Conservation (phyloP, 30 jellyfish, hydroid and myxozoan genomes). For the Chrysaora quinquecirrha region DNA sequence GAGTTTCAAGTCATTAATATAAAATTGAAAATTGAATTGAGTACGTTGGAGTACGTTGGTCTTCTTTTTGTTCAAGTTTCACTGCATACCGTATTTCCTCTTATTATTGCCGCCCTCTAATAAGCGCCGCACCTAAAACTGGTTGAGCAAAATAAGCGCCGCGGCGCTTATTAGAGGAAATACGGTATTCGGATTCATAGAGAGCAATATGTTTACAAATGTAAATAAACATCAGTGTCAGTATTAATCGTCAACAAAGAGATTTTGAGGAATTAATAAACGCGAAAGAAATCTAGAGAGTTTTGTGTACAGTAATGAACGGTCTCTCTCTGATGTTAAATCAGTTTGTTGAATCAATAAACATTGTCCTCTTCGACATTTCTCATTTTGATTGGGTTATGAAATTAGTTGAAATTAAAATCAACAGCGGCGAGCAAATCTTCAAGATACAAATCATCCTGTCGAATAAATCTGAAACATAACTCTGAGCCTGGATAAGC, state of each 20-base stretch:
- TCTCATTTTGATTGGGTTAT: neutral
- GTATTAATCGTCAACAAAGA: neutral
- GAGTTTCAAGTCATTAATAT: too few species aligned
- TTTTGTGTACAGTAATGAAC: conserved; percentile 4
- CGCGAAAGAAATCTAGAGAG: neutral
- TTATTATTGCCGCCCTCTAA: too few species aligned
- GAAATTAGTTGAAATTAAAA: neutral
- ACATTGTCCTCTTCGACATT: neutral
- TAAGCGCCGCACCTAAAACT: too few species aligned
- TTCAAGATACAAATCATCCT: neutral
- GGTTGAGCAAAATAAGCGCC: too few species aligned
- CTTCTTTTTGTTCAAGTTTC: too few species aligned
- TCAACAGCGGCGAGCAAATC: neutral
- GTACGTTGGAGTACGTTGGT: too few species aligned
- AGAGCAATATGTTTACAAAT: too few species aligned
- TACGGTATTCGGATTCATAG: too few species aligned
- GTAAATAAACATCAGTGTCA: neutral
- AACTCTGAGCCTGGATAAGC: too few species aligned
- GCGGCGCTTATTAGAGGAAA: too few species aligned
- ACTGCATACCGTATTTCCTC: too few species aligned
- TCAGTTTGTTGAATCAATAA: neutral
- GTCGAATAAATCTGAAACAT: neutral
- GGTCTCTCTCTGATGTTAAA: neutral
- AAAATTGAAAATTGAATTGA: too few species aligned
- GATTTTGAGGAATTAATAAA: neutral